Evolutionary conservation across 2,888 invertebrate genomes (phyloP).

Genomic region (Halictus quadricinctus): DNA sequence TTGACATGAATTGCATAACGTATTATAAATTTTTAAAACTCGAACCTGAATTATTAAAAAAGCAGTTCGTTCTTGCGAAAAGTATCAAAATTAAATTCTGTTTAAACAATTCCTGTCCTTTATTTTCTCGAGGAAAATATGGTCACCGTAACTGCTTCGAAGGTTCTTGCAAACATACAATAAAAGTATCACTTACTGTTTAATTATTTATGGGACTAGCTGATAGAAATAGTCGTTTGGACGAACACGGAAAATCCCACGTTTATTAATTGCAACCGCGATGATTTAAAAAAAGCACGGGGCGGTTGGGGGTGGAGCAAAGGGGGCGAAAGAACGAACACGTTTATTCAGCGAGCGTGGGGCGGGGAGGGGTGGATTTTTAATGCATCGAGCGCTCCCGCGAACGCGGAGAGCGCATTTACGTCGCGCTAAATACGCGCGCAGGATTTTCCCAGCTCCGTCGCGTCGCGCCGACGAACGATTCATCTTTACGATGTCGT

Average conservation of each 20-base stretch:
- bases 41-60: neutral
- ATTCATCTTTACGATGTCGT: slow-evolving; percentile 8
- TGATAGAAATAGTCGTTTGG: neutral
- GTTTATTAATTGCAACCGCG: slow-evolving; percentile 7
- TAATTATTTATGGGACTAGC: neutral
- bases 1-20: neutral
- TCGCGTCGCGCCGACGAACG: neutral
- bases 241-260: neutral
- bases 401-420: neutral
- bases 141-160: neutral
- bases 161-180: neutral
- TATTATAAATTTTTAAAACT: neutral
- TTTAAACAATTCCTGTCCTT: neutral
- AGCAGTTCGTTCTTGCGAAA: neutral
- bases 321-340: neutral
- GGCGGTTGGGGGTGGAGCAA: too few species aligned
- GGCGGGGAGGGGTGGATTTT: slow-evolving; percentile 4
- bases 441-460: neutral
- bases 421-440: neutral
- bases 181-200: neutral
- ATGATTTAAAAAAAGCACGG: slow-evolving; percentile 21
- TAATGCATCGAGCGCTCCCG: slow-evolving; percentile 14
- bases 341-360: slow-evolving; percentile 25
- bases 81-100: neutral
- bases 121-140: neutral